Evolutionary conservation across 2,888 invertebrate genomes (phyloP).

Genomic region (Branchinecta sandiegonensis): DNA sequence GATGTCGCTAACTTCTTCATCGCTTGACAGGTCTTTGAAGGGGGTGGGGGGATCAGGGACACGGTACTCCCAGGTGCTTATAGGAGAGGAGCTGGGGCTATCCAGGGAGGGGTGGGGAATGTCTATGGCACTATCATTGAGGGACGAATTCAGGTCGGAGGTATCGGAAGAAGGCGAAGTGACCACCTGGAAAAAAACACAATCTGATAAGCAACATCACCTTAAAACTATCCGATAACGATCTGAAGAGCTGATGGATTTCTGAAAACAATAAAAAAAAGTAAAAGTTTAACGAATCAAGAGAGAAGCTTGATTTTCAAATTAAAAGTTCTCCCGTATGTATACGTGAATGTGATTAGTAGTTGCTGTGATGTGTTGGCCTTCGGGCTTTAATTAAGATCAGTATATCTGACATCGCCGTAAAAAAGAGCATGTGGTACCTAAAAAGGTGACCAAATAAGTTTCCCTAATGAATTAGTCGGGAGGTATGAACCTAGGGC

Average conservation of each 20-base stretch:
- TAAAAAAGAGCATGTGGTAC: no score
- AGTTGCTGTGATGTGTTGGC: no score
- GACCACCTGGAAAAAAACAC: background rate
- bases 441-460: no score
- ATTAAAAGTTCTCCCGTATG: no score
- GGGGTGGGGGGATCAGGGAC: background rate
- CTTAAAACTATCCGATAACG: background rate
- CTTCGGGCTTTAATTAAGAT: no score
- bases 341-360: no score
- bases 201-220: background rate
- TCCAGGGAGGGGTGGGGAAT: background rate
- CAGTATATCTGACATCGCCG: no score
- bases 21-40: slow-evolving; percentile 5
- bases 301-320: no score
- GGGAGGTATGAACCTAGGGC: no score
- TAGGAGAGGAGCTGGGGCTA: background rate
- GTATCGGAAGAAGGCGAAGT: background rate
- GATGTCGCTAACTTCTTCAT: slow-evolving; percentile 15
- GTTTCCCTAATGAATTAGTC: no score
- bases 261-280: no score
- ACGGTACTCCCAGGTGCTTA: background rate
- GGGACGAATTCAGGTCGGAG: background rate
- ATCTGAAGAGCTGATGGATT: background rate
- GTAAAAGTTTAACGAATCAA: no score
- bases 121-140: slow-evolving; percentile 3